Evolutionary conservation across 2,888 invertebrate genomes (phyloP).

Genomic region (Morinoia aosen): DNA sequence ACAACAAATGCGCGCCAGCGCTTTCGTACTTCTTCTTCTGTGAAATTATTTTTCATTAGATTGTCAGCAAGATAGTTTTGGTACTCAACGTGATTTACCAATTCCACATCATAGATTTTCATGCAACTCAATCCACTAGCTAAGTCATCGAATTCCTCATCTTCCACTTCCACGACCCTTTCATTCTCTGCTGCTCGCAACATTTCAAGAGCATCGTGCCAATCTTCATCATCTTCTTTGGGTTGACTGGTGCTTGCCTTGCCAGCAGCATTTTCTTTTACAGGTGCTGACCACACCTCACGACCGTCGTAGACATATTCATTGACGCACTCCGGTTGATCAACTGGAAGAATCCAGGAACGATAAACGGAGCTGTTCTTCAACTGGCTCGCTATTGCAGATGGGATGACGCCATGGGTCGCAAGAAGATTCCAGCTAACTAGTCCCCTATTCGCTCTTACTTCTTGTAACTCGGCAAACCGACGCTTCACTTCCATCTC

Average conservation of each 20-base stretch:
- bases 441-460: neutral
- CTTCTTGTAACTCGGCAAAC: neutral
- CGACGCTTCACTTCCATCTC: neutral
- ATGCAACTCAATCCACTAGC: neutral
- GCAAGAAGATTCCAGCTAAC: neutral
- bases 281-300: constrained; percentile 7
- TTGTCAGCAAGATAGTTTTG: neutral
- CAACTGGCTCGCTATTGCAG: neutral
- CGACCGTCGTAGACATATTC: neutral
- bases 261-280: neutral
- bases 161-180: constrained; percentile 57
- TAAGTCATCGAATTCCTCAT: neutral
- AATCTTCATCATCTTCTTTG: constrained; percentile 51
- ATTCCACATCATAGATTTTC: constrained; percentile 6
- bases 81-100: neutral
- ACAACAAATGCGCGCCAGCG: neutral
- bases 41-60: neutral
- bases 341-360: constrained; percentile 12
- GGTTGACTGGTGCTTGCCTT: neutral
- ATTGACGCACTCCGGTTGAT: neutral
- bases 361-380: neutral
- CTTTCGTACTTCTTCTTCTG: neutral
- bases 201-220: constrained; percentile 57
- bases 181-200: constrained; percentile 58
- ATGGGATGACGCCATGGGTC: neutral